Conservation (phyloP, 1,140 invertebrate species). For the Brachionus asplanchnoidis region DNA sequence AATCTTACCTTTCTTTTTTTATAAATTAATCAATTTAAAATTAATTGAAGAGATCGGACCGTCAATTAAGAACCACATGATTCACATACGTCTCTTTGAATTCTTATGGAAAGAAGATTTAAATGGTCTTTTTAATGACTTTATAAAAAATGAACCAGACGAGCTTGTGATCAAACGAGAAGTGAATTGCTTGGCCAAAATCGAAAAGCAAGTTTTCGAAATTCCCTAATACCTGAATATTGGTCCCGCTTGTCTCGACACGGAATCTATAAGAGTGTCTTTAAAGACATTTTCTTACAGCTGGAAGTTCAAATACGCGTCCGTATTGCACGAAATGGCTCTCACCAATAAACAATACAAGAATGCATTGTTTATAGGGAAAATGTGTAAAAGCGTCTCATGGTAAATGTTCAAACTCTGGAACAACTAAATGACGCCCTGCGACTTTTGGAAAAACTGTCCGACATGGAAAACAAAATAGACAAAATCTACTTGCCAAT, state of each 20-base stretch:
- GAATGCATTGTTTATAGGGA: no score
- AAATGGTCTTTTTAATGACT: slow-evolving; percentile 55
- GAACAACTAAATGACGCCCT: no score
- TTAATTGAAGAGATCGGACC: slow-evolving; percentile 48
- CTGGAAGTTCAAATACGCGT: slow-evolving; percentile 56
- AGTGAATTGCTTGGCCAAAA: slow-evolving; percentile 40
- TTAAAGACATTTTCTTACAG: slow-evolving; percentile 55
- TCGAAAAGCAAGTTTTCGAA: slow-evolving; percentile 51
- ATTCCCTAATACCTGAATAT: slow-evolving; percentile 50
- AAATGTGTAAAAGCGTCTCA: no score
- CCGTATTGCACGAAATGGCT: slow-evolving; percentile 54
- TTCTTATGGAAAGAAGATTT: slow-evolving; percentile 58
- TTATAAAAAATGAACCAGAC: slow-evolving; percentile 51
- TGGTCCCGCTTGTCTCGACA: slow-evolving; percentile 51
- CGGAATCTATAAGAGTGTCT: slow-evolving; percentile 53
- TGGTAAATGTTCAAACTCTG: no score
- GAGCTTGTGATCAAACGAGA: slow-evolving; percentile 48
- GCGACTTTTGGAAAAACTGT: no score
- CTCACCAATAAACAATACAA: slow-evolving; percentile 49
- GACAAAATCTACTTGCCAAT: no score
- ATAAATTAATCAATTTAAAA: not conserved
- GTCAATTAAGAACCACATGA: slow-evolving; percentile 50
- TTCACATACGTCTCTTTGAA: slow-evolving; percentile 56
- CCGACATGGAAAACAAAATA: no score
- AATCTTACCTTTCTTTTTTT: no score